A percentile compares a stretch with the other conserved stretches of the same genome.
Evolutionary conservation across 2,797 vertebrate genomes (phyloP).

Genomic region (Microchirus variegatus): DNA sequence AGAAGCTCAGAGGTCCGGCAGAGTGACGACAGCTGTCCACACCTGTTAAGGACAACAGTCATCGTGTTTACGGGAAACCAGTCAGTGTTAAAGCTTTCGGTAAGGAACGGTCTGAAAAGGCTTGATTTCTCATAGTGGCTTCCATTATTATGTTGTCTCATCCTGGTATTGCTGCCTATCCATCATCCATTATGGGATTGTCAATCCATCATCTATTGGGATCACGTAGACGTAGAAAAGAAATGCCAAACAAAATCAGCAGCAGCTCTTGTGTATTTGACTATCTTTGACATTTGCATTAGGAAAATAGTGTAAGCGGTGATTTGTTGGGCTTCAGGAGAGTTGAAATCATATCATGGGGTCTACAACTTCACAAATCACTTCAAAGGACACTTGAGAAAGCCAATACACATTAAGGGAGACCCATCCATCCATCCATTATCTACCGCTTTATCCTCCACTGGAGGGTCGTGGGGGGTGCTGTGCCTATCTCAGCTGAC

Average conservation of each 20-base stretch:
- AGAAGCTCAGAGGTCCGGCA: constrained; percentile 31
- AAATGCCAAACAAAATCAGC: constrained; percentile 23
- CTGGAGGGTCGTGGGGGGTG: too few relatives aligned
- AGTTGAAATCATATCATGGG: too few relatives aligned
- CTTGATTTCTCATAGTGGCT: constrained; percentile 17
- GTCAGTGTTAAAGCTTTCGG: constrained; percentile 47
- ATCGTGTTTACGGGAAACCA: constrained; percentile 59
- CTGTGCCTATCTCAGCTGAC: too few relatives aligned
- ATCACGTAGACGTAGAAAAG: constrained; percentile 21
- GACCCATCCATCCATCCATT: too few relatives aligned
- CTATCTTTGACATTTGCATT: too few relatives aligned
- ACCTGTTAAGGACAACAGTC: constrained; percentile 40
- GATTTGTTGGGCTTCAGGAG: too few relatives aligned
- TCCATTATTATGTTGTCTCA: constrained; percentile 11
- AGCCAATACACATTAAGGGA: too few relatives aligned
- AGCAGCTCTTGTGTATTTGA: neutral
- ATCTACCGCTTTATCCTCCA: too few relatives aligned
- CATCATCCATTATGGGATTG: constrained; percentile 10
- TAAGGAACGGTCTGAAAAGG: constrained; percentile 27
- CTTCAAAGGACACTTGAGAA: too few relatives aligned
- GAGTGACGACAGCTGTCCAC: constrained; percentile 57
- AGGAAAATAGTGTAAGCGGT: too few relatives aligned
- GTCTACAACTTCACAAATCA: too few relatives aligned
- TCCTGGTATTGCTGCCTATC: constrained; percentile 31
- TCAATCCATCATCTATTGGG: neutral